A percentile compares a stretch with the other conserved stretches of the same genome.
phyloP scores from a whole-genome alignment of 2,888 invertebrate genomes.

The Eustalomyia histrio region DNA sequence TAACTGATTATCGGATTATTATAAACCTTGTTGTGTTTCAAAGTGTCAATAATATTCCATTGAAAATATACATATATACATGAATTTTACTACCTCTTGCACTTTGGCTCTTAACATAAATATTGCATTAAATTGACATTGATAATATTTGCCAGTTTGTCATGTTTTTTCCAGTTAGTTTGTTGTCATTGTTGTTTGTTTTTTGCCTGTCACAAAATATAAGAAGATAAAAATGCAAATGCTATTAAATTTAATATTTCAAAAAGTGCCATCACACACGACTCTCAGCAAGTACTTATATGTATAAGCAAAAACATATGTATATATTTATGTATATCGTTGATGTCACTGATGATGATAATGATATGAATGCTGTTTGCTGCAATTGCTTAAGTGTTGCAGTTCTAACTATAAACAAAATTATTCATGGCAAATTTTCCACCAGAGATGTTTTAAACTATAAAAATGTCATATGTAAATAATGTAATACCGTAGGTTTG shows the following conservation, averaged over 20 bases:
- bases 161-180: conserved; percentile 7
- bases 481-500: conserved; percentile 39
- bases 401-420: conserved; percentile 31
- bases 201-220: neutral
- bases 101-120: conserved; percentile 38
- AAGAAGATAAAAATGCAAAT: conserved; percentile 31
- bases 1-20: neutral
- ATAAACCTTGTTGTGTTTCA: neutral
- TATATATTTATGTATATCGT: neutral
- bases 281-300: neutral
- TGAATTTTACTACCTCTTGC: neutral
- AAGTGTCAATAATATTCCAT: neutral
- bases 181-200: neutral
- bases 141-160: conserved; percentile 46
- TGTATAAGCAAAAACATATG: neutral
- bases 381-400: neutral
- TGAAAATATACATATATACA: neutral
- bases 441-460: conserved; percentile 55
- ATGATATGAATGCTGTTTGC: neutral
- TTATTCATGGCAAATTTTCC: conserved; percentile 58
- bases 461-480: conserved; percentile 60
- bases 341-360: neutral
- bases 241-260: conserved; percentile 62
- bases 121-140: conserved; percentile 59
- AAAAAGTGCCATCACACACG: conserved; percentile 44